Percentiles rank a stretch among this genome's conserved stretches.
Evolutionary conservation across 2,797 vertebrate species (phyloP).

Genomic region (Oceanodroma leucorhoa): DNA sequence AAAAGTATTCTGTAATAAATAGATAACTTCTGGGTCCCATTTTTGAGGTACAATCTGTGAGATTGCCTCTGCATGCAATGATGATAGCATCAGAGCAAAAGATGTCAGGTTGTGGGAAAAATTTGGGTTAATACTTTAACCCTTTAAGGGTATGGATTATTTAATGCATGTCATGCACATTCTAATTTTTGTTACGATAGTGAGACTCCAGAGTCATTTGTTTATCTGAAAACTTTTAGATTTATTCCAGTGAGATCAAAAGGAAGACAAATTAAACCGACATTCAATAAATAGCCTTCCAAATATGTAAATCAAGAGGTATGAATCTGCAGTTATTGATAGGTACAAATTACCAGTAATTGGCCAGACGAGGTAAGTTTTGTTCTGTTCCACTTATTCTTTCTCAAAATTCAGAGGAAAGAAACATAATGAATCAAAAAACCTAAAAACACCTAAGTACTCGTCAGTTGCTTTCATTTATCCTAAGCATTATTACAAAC

Average conservation of each 20-base stretch:
- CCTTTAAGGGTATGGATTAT: not conserved
- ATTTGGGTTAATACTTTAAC: not conserved
- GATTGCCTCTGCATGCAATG: not conserved
- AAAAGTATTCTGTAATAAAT: slow-evolving; percentile 8
- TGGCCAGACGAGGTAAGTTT: not conserved
- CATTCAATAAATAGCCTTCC: slow-evolving; percentile 15
- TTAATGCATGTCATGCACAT: not conserved
- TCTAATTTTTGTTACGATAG: not conserved
- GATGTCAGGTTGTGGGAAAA: not conserved
- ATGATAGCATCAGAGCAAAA: not conserved
- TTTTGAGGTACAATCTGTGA: not conserved
- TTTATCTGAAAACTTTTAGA: slow-evolving; percentile 5
- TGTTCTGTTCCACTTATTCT: not conserved
- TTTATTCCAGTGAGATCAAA: slow-evolving; percentile 6
- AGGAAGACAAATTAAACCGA: slow-evolving; percentile 30
- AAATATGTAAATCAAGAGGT: slow-evolving; percentile 17
- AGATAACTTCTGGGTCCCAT: not conserved
- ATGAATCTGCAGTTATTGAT: slow-evolving; percentile 3
- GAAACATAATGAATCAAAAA: not conserved
- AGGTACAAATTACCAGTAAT: slow-evolving; percentile 34
- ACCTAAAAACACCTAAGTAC: not conserved
- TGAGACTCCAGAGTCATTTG: not conserved
- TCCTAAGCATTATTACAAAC: not conserved
- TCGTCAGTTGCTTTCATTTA: not conserved
- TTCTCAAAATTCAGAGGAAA: slow-evolving; percentile 7